Base-by-base conservation (phyloP, 2,888 invertebrate species). In the Lapara coniferarum region DNA sequence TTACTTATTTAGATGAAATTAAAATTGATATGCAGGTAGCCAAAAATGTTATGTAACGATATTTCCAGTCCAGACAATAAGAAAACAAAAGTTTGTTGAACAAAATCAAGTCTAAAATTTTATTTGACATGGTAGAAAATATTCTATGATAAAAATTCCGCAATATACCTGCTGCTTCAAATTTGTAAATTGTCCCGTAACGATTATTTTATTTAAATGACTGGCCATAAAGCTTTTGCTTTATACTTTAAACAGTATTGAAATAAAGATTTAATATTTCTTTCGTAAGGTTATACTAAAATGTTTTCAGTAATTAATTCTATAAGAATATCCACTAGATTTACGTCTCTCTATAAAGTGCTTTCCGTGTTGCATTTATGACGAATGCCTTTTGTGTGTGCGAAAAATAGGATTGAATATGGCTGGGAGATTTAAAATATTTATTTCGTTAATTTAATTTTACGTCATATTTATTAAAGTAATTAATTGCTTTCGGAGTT, bases 301-400 rank as follows among this genome's bases (percentile, higher is more conserved):
- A 63, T 55, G 19, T 46, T 53, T 59, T 52, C 19, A 37, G 16
- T 63, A 19, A 57, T 46, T 25, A 2, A 37, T 66, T 25, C 12
- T 19, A 52, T 25, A 19, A 19, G 49, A 63, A 44, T 53, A 63
- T 19, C 16, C 16, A 63, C 2, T 63, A 63, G 63, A 63, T 19
- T 46, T 55, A 55, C 55, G 10, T 19, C 46, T 63, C 46, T 49
- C 16, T 59, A 37, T 58, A 58, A 44, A 59, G 46, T 19, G 63
- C 63, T 63, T 63, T 63, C 16, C 63, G 19, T 49, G 63, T 63
- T 63, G 63, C 63, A 63, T 63, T 63, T 63, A 63, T 25, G 13
- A 19, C 12, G 19, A 63, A 63, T 46, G 13, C 37, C 30, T 7
- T 12, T 63, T 63, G 63, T 46, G 19, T 63, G 12, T 46, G 63